These are phyloP conservation scores for Sebastes miniatus DNA, from an alignment of 2,797 vertebrate species.

Conservation along the genomic window DNA sequence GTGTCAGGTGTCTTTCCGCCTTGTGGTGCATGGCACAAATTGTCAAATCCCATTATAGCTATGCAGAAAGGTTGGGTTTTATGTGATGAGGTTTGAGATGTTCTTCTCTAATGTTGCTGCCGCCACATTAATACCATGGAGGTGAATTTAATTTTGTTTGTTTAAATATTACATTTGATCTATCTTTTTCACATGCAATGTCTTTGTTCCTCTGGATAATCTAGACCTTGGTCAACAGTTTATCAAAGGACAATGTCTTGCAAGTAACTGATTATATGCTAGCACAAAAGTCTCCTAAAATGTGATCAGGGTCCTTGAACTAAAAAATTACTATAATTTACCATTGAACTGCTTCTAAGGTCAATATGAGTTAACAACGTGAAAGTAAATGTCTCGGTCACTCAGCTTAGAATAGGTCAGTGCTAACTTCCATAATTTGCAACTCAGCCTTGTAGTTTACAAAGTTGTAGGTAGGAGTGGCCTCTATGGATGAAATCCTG, in stretches of 20 bases:
- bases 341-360: background rate
- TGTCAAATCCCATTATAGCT: background rate
- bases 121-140: background rate
- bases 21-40: background rate
- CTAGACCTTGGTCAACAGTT: background rate
- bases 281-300: background rate
- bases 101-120: background rate
- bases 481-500: background rate
- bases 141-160: background rate
- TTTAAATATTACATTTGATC: background rate
- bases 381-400: background rate
- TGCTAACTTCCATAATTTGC: background rate
- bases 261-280: background rate
- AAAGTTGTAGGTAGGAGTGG: background rate
- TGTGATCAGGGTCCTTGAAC: background rate
- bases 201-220: background rate
- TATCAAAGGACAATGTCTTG: background rate
- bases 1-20: constrained; percentile 36
- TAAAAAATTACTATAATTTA: background rate
- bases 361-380: background rate
- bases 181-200: background rate
- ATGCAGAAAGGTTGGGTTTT: background rate
- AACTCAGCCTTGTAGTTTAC: background rate
- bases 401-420: background rate
- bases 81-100: background rate